Conservation (phyloP, 2,113 vertebrate genomes). For the Triplophysa dalaica region DNA sequence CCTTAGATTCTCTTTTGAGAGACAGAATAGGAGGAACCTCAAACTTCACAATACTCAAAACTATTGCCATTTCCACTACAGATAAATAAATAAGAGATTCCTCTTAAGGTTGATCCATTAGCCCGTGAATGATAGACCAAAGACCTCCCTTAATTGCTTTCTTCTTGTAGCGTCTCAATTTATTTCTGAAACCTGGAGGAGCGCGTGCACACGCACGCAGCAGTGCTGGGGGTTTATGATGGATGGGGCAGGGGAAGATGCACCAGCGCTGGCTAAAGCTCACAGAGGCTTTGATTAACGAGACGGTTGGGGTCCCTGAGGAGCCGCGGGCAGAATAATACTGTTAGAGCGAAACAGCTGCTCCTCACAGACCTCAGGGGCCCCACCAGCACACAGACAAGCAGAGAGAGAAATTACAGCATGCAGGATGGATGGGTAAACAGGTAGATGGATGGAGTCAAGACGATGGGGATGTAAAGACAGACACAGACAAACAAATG, state of each 20-base stretch:
- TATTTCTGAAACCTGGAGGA: conserved; percentile 71
- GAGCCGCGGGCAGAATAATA: conserved; percentile 73
- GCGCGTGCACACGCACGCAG: background rate
- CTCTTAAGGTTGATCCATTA: conserved; percentile 68
- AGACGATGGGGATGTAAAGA: background rate
- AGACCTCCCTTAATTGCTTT: conserved; percentile 68
- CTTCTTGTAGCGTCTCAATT: conserved; percentile 64
- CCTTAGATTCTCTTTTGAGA: conserved; percentile 19
- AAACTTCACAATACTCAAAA: conserved; percentile 29
- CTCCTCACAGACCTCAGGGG: conserved; percentile 51
- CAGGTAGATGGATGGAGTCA: conserved; percentile 28
- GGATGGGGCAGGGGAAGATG: conserved; percentile 75
- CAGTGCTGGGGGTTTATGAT: conserved; percentile 75
- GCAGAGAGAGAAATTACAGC: conserved; percentile 39
- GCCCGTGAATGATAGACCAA: conserved; percentile 71
- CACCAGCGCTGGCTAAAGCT: conserved; percentile 70
- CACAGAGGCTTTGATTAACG: conserved; percentile 78
- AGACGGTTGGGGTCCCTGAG: conserved; percentile 73
- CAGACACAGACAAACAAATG: background rate
- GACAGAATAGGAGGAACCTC: conserved; percentile 46
- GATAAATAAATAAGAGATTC: conserved; percentile 47
- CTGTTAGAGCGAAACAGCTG: conserved; percentile 70
- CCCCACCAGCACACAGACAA: conserved; percentile 30
- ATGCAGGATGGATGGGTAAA: conserved; percentile 32
- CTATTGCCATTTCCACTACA: conserved; percentile 34